phyloP scores from a whole-genome alignment of 2,113 vertebrate genomes.

The Microcebus griseorufus region DNA sequence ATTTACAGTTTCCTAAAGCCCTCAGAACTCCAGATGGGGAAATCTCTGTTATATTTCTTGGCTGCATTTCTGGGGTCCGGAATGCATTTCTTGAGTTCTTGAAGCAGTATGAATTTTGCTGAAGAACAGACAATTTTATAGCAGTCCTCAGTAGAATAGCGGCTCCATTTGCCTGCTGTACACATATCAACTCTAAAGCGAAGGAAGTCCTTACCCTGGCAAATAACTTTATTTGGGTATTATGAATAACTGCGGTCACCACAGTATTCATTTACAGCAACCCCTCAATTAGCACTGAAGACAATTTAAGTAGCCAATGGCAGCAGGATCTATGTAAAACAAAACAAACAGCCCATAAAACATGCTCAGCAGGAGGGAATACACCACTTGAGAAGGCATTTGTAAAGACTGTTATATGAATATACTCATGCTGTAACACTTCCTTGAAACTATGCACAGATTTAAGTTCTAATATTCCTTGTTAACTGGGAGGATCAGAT shows the following conservation, averaged over 20 bases:
- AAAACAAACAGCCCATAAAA: background rate
- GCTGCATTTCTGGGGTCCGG: background rate
- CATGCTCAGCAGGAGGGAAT: background rate
- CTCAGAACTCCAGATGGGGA: background rate
- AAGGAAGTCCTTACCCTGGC: background rate
- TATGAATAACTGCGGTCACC: background rate
- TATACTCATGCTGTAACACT: background rate
- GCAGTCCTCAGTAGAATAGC: background rate
- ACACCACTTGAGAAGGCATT: background rate
- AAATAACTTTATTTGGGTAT: conserved; percentile 17
- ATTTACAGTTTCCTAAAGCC: background rate
- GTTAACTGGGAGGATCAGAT: background rate
- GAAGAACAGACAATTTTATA: background rate
- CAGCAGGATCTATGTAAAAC: background rate
- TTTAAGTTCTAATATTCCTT: background rate
- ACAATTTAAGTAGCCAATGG: background rate
- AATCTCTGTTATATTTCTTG: background rate
- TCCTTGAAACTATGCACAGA: background rate
- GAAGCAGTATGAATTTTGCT: background rate
- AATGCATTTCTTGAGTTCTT: background rate
- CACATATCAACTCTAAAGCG: background rate
- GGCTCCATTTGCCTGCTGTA: background rate
- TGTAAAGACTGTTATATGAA: background rate
- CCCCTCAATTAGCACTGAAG: background rate
- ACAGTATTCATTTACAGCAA: background rate